These are phyloP conservation scores for Drosophila persimilis DNA, from an alignment of 1,140 invertebrate species.

Conservation along the genomic window DNA sequence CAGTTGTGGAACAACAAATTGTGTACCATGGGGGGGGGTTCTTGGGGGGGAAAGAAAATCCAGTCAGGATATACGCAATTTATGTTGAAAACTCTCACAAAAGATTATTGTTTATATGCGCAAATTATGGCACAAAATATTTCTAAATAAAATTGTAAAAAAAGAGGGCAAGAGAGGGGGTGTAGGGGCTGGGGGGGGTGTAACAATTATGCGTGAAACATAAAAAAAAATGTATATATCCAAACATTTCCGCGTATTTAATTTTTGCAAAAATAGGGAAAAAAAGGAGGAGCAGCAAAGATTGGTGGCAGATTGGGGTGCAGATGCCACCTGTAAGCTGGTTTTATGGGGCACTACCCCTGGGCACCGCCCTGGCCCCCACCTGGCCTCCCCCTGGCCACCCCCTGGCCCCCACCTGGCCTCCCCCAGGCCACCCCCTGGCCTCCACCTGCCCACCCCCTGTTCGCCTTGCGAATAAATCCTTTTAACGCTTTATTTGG, in stretches of 20 bases:
- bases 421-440: too few relatives aligned
- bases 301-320: background rate
- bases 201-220: slow-evolving; percentile 63
- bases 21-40: background rate
- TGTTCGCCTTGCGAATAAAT: slow-evolving; percentile 53
- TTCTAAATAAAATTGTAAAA: slow-evolving; percentile 15
- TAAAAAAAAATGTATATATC: slow-evolving; percentile 21
- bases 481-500: slow-evolving; percentile 78
- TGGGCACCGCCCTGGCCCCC: too few relatives aligned
- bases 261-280: slow-evolving; percentile 28
- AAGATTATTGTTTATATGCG: slow-evolving; percentile 77
- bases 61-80: slow-evolving; percentile 59
- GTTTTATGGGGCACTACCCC: slow-evolving; percentile 6
- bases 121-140: slow-evolving; percentile 60
- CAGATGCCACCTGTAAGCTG: slow-evolving; percentile 38
- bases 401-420: too few relatives aligned
- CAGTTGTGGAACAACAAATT: slow-evolving; percentile 41
- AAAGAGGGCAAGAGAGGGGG: slow-evolving; percentile 43
- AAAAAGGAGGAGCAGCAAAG: slow-evolving; percentile 7
- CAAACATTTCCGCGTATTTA: slow-evolving; percentile 40
- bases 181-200: background rate
- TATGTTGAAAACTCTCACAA: slow-evolving; percentile 66
- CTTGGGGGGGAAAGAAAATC: too few relatives aligned
- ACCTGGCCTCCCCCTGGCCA: too few relatives aligned
- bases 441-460: too few relatives aligned